A percentile compares a stretch with the other conserved stretches of the same genome.
Conservation (phyloP, 2,113 vertebrate genomes). For the Tyrannus savana region DNA sequence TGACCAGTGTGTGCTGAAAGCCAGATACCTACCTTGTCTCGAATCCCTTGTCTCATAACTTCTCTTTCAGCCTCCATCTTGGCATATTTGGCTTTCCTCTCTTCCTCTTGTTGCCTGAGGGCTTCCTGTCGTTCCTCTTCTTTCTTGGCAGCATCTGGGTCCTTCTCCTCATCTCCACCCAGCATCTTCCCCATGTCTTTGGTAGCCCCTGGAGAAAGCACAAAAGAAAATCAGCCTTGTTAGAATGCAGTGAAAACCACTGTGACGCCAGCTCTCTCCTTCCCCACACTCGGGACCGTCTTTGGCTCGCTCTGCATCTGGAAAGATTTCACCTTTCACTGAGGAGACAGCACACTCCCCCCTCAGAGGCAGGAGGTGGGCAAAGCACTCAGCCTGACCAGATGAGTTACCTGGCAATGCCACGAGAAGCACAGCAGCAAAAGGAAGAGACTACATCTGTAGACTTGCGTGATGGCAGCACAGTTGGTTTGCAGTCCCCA, state of each 20-base stretch:
- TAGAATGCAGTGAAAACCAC: background rate
- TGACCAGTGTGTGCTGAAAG: background rate
- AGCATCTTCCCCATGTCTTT: slow-evolving; percentile 90
- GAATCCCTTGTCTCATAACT: slow-evolving; percentile 89
- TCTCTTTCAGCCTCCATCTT: slow-evolving; percentile 93
- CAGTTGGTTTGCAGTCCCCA: background rate
- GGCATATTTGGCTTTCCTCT: slow-evolving; percentile 91
- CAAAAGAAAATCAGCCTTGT: background rate
- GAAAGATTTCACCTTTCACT: background rate
- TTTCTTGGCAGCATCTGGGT: slow-evolving; percentile 90
- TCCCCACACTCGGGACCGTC: background rate
- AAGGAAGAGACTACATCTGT: background rate
- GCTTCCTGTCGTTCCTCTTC: slow-evolving; percentile 92
- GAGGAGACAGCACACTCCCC: background rate
- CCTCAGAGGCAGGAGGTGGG: background rate
- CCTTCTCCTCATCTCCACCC: slow-evolving; percentile 86
- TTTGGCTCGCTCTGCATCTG: background rate
- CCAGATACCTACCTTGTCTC: slow-evolving; percentile 84
- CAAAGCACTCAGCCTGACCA: background rate
- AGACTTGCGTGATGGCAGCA: background rate
- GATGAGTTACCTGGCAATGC: background rate
- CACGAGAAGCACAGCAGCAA: background rate
- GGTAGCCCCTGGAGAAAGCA: slow-evolving; percentile 81
- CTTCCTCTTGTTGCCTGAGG: slow-evolving; percentile 88
- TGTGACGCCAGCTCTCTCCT: background rate